phyloP scores from a whole-genome alignment of 2,888 invertebrate species.

The Aspidiotus rigidus region DNA sequence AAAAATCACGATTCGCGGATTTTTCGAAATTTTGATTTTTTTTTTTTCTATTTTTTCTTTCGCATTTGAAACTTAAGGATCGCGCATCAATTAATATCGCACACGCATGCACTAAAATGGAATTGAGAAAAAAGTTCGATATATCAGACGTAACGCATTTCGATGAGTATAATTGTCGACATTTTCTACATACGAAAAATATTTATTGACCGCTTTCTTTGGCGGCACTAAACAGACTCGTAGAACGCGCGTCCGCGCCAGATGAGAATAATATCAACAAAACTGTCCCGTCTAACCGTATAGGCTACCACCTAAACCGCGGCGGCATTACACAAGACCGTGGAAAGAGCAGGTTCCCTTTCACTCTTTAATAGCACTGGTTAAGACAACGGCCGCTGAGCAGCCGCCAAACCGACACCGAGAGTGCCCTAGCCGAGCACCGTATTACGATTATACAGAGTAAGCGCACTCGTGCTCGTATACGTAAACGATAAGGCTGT shows the following conservation, averaged over 20 bases:
- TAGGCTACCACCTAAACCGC: slow-evolving; percentile 1
- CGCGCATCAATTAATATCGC: slow-evolving; percentile 26
- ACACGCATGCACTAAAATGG: slow-evolving; percentile 4
- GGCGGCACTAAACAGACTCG: slow-evolving; percentile 30
- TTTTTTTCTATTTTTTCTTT: not conserved
- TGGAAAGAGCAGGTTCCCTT: slow-evolving; percentile 29
- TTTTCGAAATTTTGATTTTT: not conserved
- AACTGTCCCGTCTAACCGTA: slow-evolving; percentile 14
- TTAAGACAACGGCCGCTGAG: not conserved
- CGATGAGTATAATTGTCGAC: slow-evolving; percentile 15
- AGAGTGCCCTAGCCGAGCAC: not conserved
- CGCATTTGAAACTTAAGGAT: slow-evolving; percentile 11
- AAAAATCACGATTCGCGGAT: not conserved
- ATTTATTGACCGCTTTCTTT: slow-evolving; percentile 24
- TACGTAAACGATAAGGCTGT: too few species aligned
- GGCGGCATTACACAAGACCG: slow-evolving; percentile 14
- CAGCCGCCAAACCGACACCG: slow-evolving; percentile 1
- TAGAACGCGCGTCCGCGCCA: slow-evolving; percentile 1
- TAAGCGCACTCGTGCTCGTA: too few species aligned
- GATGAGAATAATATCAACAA: slow-evolving; percentile 16
- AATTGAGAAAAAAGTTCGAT: too few species aligned
- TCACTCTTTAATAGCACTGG: slow-evolving; percentile 32
- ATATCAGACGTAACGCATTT: slow-evolving; percentile 1
- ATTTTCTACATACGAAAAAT: slow-evolving; percentile 5
- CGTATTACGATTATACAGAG: too few species aligned